Percentiles rank a stretch among this genome's conserved stretches.
phyloP scores from a whole-genome alignment of 1,140 invertebrate genomes.

The Rhopalosiphum padi region DNA sequence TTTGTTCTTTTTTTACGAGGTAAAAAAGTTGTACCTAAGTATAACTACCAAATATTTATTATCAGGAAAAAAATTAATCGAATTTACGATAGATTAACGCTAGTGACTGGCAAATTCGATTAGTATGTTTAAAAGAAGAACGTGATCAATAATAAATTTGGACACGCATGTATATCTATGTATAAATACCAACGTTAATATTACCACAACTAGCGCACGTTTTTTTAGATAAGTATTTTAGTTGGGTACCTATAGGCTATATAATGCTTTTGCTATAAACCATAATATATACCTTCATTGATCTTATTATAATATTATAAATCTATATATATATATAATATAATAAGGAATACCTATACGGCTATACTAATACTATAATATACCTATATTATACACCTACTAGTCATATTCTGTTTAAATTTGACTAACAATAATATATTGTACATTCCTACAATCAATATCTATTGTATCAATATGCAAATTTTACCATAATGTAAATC shows the following conservation, averaged over 20 bases:
- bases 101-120: constrained; percentile 42
- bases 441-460: background rate
- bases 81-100: constrained; percentile 34
- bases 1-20: background rate
- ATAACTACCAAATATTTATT: background rate
- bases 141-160: constrained; percentile 41
- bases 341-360: background rate
- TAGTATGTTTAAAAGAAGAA: constrained; percentile 26
- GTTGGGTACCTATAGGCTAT: background rate
- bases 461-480: background rate
- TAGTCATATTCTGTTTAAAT: background rate
- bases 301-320: background rate
- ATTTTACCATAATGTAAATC: background rate
- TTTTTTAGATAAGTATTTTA: background rate
- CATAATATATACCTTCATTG: background rate
- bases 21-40: background rate
- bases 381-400: background rate
- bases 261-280: background rate
- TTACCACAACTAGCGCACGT: constrained; percentile 12
- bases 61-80: constrained; percentile 18
- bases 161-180: background rate
- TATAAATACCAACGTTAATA: background rate
- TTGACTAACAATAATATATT: background rate
- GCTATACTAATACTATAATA: background rate
- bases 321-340: background rate